Conservation (phyloP, 1,140 invertebrate species). For the Steinernema feltiae region DNA sequence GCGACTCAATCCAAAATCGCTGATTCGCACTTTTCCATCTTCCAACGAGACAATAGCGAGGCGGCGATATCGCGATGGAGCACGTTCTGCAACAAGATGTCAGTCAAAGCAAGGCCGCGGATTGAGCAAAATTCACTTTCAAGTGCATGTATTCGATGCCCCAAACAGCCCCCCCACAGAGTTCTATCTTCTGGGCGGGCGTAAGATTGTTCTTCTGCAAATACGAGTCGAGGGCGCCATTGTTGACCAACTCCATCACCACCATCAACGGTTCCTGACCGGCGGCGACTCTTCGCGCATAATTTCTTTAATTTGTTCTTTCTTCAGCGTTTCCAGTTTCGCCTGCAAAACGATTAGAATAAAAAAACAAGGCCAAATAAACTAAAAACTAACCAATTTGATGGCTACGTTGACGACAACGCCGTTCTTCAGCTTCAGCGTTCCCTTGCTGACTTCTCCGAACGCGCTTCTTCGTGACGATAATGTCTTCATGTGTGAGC, state of each 20-base stretch:
- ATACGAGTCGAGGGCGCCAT: slow-evolving; percentile 9
- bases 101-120: background rate
- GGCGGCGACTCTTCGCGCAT: slow-evolving; percentile 3
- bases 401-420: background rate
- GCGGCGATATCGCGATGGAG: slow-evolving; percentile 90
- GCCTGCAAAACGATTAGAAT: background rate
- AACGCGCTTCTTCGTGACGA: slow-evolving; percentile 9
- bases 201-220: slow-evolving; percentile 1
- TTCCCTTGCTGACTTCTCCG: slow-evolving; percentile 4
- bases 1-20: slow-evolving; percentile 22
- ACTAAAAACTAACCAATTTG: background rate
- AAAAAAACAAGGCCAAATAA: background rate
- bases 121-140: background rate
- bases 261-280: background rate
- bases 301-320: background rate
- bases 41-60: slow-evolving; percentile 68
- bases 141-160: background rate
- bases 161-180: too few relatives aligned
- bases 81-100: slow-evolving; percentile 75
- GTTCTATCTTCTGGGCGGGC: background rate
- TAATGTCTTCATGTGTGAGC: slow-evolving; percentile 3
- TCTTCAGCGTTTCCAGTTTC: background rate
- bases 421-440: slow-evolving; percentile 2
- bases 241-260: background rate
- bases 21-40: slow-evolving; percentile 18